A percentile compares a stretch with the other conserved stretches of the same genome.
These are phyloP conservation scores for Anabas testudineus DNA, from an alignment of 2,797 vertebrate genomes.

Conservation along the genomic window DNA sequence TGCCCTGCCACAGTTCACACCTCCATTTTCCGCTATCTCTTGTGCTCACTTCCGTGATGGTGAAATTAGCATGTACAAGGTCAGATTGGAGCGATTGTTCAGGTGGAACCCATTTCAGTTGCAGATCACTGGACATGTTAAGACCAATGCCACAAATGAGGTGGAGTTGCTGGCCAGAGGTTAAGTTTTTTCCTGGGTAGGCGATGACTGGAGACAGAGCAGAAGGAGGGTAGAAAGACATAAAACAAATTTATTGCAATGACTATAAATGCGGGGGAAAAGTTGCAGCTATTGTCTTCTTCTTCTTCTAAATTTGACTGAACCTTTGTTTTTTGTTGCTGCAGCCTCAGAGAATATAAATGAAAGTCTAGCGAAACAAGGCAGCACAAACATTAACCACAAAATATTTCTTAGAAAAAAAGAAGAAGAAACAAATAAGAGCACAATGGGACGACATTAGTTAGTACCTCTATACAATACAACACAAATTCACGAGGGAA, in stretches of 20 bases:
- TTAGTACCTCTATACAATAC: no score
- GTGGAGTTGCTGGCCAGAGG: conserved; percentile 71
- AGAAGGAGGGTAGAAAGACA: background rate
- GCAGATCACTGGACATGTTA: conserved; percentile 24
- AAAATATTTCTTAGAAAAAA: background rate
- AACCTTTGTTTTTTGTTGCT: conserved; percentile 19
- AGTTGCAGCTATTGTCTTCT: background rate
- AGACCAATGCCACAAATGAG: conserved; percentile 72
- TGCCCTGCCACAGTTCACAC: conserved; percentile 66
- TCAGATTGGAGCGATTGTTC: accelerated
- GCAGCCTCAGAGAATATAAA: background rate
- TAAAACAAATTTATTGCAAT: background rate
- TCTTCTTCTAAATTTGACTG: background rate
- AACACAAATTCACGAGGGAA: no score
- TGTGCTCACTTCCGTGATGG: conserved; percentile 40
- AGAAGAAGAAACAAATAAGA: background rate
- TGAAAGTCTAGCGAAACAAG: background rate
- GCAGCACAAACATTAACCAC: conserved; percentile 1
- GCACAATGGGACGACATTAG: no score
- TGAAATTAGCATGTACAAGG: background rate
- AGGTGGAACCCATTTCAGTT: conserved; percentile 66
- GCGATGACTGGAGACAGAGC: conserved; percentile 53
- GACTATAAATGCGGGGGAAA: background rate
- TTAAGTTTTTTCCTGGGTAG: conserved; percentile 21
- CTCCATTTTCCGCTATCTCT: conserved; percentile 64